These are phyloP conservation scores for Zygogramma bicolorata DNA, from an alignment of 2,888 invertebrate species.

Conservation along the genomic window DNA sequence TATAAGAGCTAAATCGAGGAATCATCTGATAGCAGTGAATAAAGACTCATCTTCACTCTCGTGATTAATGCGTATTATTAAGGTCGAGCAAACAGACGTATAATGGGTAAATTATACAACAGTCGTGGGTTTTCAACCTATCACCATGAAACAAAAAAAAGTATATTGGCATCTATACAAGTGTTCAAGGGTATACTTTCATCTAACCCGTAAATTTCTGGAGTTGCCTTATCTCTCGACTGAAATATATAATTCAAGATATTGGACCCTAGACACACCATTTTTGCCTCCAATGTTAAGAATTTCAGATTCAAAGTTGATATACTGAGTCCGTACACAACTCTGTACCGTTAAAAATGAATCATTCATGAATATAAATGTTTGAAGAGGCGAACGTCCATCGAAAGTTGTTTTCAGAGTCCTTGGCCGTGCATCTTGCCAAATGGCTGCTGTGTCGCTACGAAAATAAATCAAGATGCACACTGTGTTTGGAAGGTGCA, in stretches of 20 bases:
- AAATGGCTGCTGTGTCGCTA: background rate
- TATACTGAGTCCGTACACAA: background rate
- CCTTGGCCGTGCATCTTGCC: slow-evolving; percentile 6
- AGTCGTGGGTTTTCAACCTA: too few species aligned
- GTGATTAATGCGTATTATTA: too few species aligned
- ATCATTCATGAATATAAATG: background rate
- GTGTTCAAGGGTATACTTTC: too few species aligned
- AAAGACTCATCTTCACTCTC: too few species aligned
- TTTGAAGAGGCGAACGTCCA: background rate
- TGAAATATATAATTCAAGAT: background rate
- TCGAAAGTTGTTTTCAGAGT: background rate
- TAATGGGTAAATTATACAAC: too few species aligned
- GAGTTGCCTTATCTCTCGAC: background rate
- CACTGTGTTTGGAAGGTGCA: background rate
- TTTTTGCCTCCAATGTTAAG: background rate
- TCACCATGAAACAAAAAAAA: too few species aligned
- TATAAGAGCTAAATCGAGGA: too few species aligned
- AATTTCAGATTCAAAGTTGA: background rate
- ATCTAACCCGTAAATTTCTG: background rate
- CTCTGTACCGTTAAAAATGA: background rate
- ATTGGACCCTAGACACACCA: too few species aligned
- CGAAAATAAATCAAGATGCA: slow-evolving; percentile 10
- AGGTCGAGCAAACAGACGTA: too few species aligned
- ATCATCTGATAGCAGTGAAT: too few species aligned
- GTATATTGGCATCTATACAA: too few species aligned